A percentile compares a stretch with the other conserved stretches of the same genome.
Conservation (phyloP, 2,797 vertebrate species). For the Merluccius polli region DNA sequence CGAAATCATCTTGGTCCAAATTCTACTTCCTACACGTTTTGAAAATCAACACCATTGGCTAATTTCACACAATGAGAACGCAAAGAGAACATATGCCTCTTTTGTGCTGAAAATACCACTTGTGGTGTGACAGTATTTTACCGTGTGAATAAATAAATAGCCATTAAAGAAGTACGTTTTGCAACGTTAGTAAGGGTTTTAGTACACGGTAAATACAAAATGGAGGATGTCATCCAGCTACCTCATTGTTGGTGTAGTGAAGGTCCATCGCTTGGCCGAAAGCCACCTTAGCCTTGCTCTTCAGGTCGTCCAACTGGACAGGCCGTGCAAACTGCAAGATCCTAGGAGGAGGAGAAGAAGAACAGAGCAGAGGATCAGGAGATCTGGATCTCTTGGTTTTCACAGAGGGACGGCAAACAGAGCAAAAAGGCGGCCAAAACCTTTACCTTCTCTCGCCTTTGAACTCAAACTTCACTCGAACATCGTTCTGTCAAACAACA, state of each 20-base stretch:
- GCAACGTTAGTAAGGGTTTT: background rate
- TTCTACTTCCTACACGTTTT: too few relatives aligned
- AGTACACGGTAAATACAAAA: background rate
- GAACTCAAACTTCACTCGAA: constrained; percentile 98
- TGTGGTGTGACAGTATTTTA: too few relatives aligned
- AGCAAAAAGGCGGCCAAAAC: background rate
- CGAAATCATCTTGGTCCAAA: too few relatives aligned
- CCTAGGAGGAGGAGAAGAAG: constrained; percentile 55
- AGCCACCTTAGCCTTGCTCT: constrained; percentile 87
- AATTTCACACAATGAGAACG: too few relatives aligned
- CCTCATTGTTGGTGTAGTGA: constrained; percentile 99
- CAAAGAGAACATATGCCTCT: too few relatives aligned
- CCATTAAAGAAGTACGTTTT: background rate
- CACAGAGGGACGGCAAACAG: background rate
- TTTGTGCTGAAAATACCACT: too few relatives aligned
- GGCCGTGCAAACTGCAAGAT: constrained; percentile 94
- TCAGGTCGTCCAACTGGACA: constrained; percentile 89
- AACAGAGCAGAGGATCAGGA: background rate
- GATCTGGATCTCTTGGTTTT: too few relatives aligned
- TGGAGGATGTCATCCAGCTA: constrained; percentile 43
- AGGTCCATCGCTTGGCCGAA: constrained; percentile 96
- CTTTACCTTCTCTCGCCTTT: constrained; percentile 96
- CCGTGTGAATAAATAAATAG: background rate
- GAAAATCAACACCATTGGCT: too few relatives aligned
- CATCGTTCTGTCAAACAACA: constrained; percentile 80